A percentile compares a stretch with the other conserved stretches of the same genome.
Evolutionary conservation across 2,113 vertebrate genomes (phyloP).

Genomic region (Marmota monax): DNA sequence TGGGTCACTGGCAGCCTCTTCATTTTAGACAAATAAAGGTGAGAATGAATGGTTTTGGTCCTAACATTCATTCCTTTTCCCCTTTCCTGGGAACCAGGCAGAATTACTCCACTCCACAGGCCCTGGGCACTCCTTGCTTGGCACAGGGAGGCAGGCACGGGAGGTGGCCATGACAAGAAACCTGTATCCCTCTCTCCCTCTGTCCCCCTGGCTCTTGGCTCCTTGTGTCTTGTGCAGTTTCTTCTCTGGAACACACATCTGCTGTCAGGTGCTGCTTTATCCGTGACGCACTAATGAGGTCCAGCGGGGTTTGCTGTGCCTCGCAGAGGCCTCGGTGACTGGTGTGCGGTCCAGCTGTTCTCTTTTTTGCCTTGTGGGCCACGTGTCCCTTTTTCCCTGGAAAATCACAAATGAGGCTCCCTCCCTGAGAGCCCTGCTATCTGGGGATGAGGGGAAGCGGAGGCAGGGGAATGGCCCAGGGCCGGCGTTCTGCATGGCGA

Average conservation of each 20-base stretch:
- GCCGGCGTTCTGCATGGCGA: background rate
- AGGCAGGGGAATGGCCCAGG: background rate
- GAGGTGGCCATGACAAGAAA: background rate
- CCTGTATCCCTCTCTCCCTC: background rate
- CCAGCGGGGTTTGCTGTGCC: slow-evolving; percentile 35
- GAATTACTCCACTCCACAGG: background rate
- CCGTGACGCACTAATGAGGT: slow-evolving; percentile 61
- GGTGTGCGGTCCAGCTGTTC: background rate
- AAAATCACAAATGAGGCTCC: background rate
- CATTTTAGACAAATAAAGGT: background rate
- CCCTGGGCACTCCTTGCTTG: background rate
- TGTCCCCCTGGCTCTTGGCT: background rate
- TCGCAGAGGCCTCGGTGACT: background rate
- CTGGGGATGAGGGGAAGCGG: background rate
- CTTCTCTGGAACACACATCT: background rate
- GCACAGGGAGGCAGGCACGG: background rate
- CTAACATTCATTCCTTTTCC: background rate
- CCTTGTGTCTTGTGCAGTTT: background rate
- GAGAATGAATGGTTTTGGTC: background rate
- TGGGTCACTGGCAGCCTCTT: background rate
- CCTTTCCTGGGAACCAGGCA: background rate
- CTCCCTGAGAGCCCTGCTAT: background rate
- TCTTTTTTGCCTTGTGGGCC: background rate
- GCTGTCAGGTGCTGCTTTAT: slow-evolving; percentile 30
- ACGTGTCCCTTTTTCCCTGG: background rate